Conservation (phyloP, 1,140 invertebrate species). For the Drosophila biarmipes region DNA sequence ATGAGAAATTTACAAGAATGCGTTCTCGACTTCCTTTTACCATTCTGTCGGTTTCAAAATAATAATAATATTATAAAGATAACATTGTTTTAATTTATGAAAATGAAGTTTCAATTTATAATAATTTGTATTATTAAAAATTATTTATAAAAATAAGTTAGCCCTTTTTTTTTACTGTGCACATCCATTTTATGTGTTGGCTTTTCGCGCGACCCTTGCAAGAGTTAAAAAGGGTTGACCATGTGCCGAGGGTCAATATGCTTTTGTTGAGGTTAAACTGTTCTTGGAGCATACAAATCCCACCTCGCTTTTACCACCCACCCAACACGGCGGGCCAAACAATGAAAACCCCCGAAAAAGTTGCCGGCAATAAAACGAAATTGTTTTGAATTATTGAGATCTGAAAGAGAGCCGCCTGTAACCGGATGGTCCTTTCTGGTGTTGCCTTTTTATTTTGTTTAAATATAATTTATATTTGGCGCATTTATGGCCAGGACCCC, state of each 20-base stretch:
- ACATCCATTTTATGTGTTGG: conserved; percentile 60
- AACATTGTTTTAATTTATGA: no score
- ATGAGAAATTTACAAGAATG: neutral
- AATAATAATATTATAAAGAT: no score
- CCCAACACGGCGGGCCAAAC: conserved; percentile 20
- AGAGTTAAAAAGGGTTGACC: conserved; percentile 59
- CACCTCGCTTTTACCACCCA: conserved; percentile 19
- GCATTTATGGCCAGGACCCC: conserved; percentile 55
- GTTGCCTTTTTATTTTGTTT: conserved; percentile 35
- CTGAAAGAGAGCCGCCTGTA: conserved; percentile 38
- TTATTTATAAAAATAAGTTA: no score
- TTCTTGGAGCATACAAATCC: conserved; percentile 53
- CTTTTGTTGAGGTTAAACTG: conserved; percentile 73
- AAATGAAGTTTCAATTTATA: no score
- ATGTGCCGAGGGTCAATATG: conserved; percentile 60
- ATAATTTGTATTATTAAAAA: no score
- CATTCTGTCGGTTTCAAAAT: no score
- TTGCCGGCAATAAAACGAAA: conserved; percentile 75
- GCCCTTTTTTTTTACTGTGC: conserved; percentile 2
- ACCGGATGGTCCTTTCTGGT: conserved; percentile 33
- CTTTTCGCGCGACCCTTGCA: conserved; percentile 63
- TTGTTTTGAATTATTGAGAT: conserved; percentile 83
- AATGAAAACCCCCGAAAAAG: conserved; percentile 56
- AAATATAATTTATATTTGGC: conserved; percentile 79
- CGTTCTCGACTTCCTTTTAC: no score